Percentiles rank a stretch among this genome's conserved stretches.
These are phyloP conservation scores for Harpalus rufipes DNA, from an alignment of 2,888 invertebrate genomes.

Conservation along the genomic window DNA sequence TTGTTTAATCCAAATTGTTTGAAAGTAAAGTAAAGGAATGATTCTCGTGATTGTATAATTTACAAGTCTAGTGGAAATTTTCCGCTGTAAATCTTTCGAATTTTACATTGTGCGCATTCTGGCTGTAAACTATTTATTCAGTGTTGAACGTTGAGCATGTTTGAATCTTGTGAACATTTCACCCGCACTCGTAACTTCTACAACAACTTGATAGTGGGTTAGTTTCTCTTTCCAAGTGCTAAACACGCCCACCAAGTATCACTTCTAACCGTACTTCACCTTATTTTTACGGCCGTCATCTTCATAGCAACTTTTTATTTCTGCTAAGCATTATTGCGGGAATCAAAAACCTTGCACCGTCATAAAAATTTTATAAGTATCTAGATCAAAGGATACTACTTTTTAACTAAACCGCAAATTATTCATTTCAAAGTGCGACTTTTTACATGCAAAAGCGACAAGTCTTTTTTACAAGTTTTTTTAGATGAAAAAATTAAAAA, in stretches of 20 bases:
- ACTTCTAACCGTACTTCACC: constrained; percentile 24
- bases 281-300: constrained; percentile 36
- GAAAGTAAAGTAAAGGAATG: constrained; percentile 2
- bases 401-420: constrained; percentile 15
- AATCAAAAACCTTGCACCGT: constrained; percentile 22
- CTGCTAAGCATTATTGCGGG: constrained; percentile 8
- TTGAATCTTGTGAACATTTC: constrained; percentile 44
- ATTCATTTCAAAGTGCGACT: background rate
- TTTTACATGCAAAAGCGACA: constrained; percentile 6
- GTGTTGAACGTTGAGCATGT: constrained; percentile 13
- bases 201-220: constrained; percentile 41
- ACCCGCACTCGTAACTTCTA: constrained; percentile 40
- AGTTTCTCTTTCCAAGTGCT: constrained; percentile 43
- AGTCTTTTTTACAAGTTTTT: background rate
- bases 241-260: constrained; percentile 28
- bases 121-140: constrained; percentile 17
- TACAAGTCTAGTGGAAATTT: background rate
- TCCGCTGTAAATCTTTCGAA: background rate
- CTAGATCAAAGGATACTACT: constrained; percentile 17
- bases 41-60: constrained; percentile 6
- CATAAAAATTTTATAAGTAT: constrained; percentile 28
- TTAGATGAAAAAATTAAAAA: background rate
- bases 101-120: constrained; percentile 7
- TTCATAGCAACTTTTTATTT: constrained; percentile 32
- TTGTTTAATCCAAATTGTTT: constrained; percentile 6